Conservation (phyloP, 1,140 invertebrate genomes). For the Scaptomyza pallida region DNA sequence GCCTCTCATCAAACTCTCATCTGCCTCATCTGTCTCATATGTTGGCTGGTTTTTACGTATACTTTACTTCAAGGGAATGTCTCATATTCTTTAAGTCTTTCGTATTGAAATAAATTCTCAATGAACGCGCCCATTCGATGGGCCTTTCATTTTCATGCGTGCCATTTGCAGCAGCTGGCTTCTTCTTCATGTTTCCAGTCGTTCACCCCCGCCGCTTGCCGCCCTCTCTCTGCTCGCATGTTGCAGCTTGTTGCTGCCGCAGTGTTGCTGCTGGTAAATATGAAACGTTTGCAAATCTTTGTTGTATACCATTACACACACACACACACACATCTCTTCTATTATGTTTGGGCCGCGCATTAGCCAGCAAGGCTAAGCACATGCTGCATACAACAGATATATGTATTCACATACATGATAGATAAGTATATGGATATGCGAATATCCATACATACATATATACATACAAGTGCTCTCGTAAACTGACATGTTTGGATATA, state of each 20-base stretch:
- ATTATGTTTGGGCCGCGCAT: conserved; percentile 79
- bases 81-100: conserved; percentile 47
- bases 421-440: conserved; percentile 40
- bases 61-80: not conserved
- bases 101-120: conserved; percentile 79
- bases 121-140: conserved; percentile 81
- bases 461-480: conserved; percentile 23
- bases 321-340: conserved; percentile 46
- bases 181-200: not conserved
- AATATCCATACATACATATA: conserved; percentile 30
- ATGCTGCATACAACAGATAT: conserved; percentile 51
- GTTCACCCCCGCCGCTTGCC: not conserved
- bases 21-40: conserved; percentile 22
- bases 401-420: conserved; percentile 38
- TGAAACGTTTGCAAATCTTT: conserved; percentile 80
- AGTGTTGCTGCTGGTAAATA: conserved; percentile 56
- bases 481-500: conserved; percentile 39
- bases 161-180: conserved; percentile 78
- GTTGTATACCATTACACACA: conserved; percentile 23
- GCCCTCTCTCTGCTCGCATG: conserved; percentile 21
- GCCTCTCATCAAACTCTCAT: conserved; percentile 32
- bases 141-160: conserved; percentile 81
- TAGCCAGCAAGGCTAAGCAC: conserved; percentile 78
- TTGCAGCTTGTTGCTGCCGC: conserved; percentile 76
- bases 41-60: conserved; percentile 8